These are phyloP conservation scores for Mimumesa dahlbomi DNA, from an alignment of 2,888 invertebrate genomes.

Conservation along the genomic window DNA sequence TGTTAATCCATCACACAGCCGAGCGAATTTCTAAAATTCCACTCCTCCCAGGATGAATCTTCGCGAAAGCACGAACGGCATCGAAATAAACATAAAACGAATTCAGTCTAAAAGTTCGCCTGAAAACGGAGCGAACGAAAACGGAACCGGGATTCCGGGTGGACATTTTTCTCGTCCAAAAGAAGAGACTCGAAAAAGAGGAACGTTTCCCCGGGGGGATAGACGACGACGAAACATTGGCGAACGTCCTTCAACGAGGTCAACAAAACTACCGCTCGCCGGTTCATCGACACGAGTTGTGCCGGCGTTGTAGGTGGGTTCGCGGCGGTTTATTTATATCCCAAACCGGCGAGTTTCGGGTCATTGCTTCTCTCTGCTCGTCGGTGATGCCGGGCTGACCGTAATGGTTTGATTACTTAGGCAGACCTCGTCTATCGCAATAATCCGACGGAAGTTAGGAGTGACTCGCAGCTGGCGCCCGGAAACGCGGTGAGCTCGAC, in stretches of 20 bases:
- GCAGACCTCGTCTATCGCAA: constrained; percentile 48
- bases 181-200: not conserved
- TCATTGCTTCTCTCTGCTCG: constrained; percentile 48
- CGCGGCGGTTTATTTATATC: constrained; percentile 52
- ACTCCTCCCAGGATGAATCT: no score
- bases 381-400: constrained; percentile 26
- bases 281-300: constrained; percentile 40
- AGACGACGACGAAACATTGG: constrained; percentile 31
- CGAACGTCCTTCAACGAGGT: constrained; percentile 39
- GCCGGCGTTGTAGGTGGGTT: constrained; percentile 35
- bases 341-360: constrained; percentile 51
- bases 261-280: constrained; percentile 20
- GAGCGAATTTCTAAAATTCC: no score
- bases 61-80: no score
- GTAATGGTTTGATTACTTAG: constrained; percentile 47
- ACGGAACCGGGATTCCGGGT: not conserved
- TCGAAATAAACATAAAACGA: no score
- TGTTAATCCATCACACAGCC: no score
- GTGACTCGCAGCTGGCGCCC: constrained; percentile 70
- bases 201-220: no score
- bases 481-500: constrained; percentile 59
- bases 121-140: not conserved
- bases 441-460: constrained; percentile 73
- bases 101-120: no score
- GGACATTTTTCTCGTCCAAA: not conserved